Base-by-base conservation (phyloP, 2,797 vertebrate species). In the Rhinogobio ventralis region DNA sequence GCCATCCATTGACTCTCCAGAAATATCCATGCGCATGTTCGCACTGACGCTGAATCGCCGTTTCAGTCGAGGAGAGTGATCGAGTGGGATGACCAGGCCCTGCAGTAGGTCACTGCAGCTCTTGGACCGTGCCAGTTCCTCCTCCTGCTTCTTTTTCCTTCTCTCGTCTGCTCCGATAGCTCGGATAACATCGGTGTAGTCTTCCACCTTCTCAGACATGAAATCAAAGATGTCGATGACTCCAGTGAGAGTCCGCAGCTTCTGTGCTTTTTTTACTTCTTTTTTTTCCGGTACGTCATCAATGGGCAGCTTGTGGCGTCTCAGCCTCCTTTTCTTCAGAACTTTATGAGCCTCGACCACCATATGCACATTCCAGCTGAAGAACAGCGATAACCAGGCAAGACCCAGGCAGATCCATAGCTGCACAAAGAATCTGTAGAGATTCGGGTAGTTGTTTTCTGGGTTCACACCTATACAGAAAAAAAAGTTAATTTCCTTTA, bases 321-420 rank as follows among this genome's bases (percentile, higher is more conserved):
- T 95, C 79, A 96, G 95, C 60, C 97, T 94, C 87, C 97, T 93
- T 92, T 97, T 98, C 93, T 96, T 98, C 2, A 99, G 94, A 85
- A 97, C 97, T 91, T 99, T 98, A 92, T 97, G 97, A 39, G 97
- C 98, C 86, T 97, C 93, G 67, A 99, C 97, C 17, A 99, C 98
- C 98, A 99, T 99, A 94, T 98, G 96, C 86, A 99, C 98, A 0
- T 99, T 99, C 98, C 98, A 99, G 91, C 97, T 98, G 90, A 99
- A 97, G 91, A 99, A 99, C n/a, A 99, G 95, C 28, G 98, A 99
- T 82, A 99, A 95, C 98, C 98, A 99, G 85, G 98, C 97, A 88
- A 99, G 91, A 45, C 98, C 98, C 92, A 99, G 94, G 92, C 96
- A 99, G 88, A 99, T 98, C 98, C 98, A 99, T 20, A 99, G 87